phyloP scores from a whole-genome alignment of 2,797 vertebrate species.

The Loriculus beryllinus region DNA sequence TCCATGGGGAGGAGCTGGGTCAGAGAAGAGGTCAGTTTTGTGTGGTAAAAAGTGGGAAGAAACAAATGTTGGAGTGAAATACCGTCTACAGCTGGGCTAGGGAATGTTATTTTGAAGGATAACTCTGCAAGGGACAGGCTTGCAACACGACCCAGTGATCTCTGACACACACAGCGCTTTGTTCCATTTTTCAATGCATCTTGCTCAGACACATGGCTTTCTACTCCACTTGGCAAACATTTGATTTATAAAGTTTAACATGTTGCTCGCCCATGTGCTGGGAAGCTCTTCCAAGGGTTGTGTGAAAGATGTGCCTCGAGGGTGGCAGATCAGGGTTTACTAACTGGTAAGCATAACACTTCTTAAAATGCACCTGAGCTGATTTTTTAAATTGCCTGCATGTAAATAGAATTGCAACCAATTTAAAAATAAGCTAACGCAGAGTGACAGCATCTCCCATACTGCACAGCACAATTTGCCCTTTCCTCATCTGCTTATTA shows the following conservation, averaged over 20 bases:
- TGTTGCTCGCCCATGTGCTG: conserved; percentile 30
- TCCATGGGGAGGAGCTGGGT: background rate
- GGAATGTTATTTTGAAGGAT: background rate
- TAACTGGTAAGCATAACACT: background rate
- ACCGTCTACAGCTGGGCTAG: background rate
- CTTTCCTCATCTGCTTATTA: conserved; percentile 21
- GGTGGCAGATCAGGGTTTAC: background rate
- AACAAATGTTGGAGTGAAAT: background rate
- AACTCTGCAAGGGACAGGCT: background rate
- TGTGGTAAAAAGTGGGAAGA: background rate
- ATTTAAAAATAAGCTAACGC: background rate
- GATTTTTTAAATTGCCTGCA: conserved; percentile 42
- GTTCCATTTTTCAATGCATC: conserved; percentile 6
- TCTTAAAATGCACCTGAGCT: conserved; percentile 23
- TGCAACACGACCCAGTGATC: background rate
- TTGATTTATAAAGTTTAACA: conserved; percentile 54
- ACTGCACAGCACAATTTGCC: background rate
- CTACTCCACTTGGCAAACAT: conserved; percentile 52
- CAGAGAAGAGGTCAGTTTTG: background rate
- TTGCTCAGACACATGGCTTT: conserved; percentile 41
- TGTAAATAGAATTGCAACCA: background rate
- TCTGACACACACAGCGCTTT: background rate
- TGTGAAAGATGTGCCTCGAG: conserved; percentile 46
- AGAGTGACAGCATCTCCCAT: conserved; percentile 28
- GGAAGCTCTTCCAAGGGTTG: conserved; percentile 21